phyloP scores from a whole-genome alignment of 2,797 vertebrate genomes.

The Ficedula albicollis region DNA sequence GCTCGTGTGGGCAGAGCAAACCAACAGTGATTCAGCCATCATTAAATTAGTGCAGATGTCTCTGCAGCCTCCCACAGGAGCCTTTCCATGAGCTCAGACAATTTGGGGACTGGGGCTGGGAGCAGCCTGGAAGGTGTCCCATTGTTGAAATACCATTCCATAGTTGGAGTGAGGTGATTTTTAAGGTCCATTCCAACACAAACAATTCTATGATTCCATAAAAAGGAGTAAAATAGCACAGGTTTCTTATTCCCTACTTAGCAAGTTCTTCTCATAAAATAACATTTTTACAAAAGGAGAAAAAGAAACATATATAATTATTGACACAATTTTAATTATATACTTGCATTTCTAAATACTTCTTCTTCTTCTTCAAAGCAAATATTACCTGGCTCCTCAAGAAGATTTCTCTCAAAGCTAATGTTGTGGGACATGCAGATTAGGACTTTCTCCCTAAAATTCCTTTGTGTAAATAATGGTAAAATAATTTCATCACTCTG shows the following conservation, averaged over 20 bases:
- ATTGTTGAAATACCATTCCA: background rate
- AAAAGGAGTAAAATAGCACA: background rate
- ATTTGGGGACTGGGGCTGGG: accelerated
- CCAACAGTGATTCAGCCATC: too few relatives aligned
- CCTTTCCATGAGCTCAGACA: too few relatives aligned
- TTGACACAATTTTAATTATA: background rate
- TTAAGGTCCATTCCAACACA: background rate
- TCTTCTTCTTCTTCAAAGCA: too few relatives aligned
- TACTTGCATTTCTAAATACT: background rate
- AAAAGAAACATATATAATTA: background rate
- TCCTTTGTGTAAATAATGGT: background rate
- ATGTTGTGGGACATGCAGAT: background rate
- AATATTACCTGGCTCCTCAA: background rate
- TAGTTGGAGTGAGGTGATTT: background rate
- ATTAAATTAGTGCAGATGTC: too few relatives aligned
- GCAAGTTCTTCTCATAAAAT: background rate
- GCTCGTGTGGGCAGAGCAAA: too few relatives aligned
- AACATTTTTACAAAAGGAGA: background rate
- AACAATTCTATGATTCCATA: background rate
- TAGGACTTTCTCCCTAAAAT: background rate
- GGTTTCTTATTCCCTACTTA: background rate
- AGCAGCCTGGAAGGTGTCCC: background rate
- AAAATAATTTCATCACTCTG: background rate
- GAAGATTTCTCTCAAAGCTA: background rate
- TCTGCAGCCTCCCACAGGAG: too few relatives aligned